Percentiles rank a stretch among this genome's conserved stretches.
phyloP scores from a whole-genome alignment of 2,888 invertebrate genomes.

The Brachyptera putata region DNA sequence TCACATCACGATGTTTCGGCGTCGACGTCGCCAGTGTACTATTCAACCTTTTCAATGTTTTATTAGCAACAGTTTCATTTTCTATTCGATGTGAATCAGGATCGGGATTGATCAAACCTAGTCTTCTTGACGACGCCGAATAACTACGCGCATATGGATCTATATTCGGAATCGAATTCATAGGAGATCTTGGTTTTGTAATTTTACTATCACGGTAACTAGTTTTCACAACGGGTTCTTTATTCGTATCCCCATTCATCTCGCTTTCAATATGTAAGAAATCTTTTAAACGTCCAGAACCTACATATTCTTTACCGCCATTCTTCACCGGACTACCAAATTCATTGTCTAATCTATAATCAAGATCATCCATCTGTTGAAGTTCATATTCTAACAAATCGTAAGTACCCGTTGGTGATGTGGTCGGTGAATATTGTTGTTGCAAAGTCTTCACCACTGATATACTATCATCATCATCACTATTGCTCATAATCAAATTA shows the following conservation, averaged over 20 bases:
- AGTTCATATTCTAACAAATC: slow-evolving; percentile 22
- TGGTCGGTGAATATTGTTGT: slow-evolving; percentile 30
- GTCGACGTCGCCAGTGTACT: slow-evolving; percentile 36
- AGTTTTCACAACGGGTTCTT: not conserved
- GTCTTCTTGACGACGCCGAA: slow-evolving; percentile 39
- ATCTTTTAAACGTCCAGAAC: not conserved
- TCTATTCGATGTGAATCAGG: slow-evolving; percentile 31
- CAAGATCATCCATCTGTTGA: slow-evolving; percentile 23
- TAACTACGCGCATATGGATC: slow-evolving; percentile 32
- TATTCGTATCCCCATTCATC: not conserved
- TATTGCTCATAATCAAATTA: slow-evolving; percentile 23
- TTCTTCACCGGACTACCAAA: not conserved
- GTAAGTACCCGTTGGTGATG: slow-evolving; percentile 28
- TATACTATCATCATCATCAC: slow-evolving; percentile 27
- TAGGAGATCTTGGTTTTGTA: slow-evolving; percentile 35
- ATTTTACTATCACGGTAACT: slow-evolving; percentile 7
- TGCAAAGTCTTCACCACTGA: slow-evolving; percentile 25
- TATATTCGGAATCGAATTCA: too few species aligned
- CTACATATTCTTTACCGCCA: not conserved
- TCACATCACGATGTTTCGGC: slow-evolving; percentile 37
- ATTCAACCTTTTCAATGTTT: slow-evolving; percentile 40
- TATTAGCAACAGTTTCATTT: slow-evolving; percentile 43
- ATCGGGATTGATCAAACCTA: slow-evolving; percentile 29
- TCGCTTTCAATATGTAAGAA: not conserved
- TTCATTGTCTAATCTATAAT: not conserved